Evolutionary conservation across 1,140 invertebrate species (phyloP).

Genomic region (Sycophaga agraensis): DNA sequence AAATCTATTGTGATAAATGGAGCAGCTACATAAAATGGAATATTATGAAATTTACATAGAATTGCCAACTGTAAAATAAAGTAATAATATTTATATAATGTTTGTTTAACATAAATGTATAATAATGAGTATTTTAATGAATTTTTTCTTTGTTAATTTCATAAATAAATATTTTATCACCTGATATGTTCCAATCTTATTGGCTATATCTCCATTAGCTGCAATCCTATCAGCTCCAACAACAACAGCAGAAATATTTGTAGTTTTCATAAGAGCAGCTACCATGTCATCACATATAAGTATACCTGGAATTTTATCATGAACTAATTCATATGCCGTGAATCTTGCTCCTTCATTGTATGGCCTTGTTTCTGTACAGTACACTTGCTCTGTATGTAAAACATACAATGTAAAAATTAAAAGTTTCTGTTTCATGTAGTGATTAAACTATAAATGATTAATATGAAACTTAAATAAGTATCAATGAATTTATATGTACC

Average conservation of each 20-base stretch:
- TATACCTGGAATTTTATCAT: constrained; percentile 90
- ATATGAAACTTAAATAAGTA: too few relatives aligned
- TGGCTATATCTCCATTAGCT: constrained; percentile 96
- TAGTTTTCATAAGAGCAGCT: constrained; percentile 82
- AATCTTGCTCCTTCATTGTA: constrained; percentile 96
- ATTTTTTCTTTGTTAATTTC: too few relatives aligned
- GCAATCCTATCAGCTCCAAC: constrained; percentile 90
- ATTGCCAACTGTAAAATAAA: constrained; percentile 74
- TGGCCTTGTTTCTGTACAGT: constrained; percentile 95
- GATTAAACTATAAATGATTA: too few relatives aligned
- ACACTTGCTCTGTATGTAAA: constrained; percentile 89
- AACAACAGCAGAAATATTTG: constrained; percentile 75
- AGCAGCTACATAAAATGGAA: constrained; percentile 96
- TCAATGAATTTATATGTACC: constrained; percentile 56
- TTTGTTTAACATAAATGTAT: too few relatives aligned
- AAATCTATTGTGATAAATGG: constrained; percentile 92
- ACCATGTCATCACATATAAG: constrained; percentile 96
- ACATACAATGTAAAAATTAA: too few relatives aligned
- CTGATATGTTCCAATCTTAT: constrained; percentile 99
- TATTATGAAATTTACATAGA: constrained; percentile 83
- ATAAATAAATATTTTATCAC: constrained; percentile 47
- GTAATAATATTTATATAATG: too few relatives aligned
- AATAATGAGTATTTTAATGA: too few relatives aligned
- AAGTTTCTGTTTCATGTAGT: too few relatives aligned
- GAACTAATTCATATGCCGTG: constrained; percentile 93